These are phyloP conservation scores for Chelonus insularis DNA, from an alignment of 1,140 invertebrate genomes.

Conservation along the genomic window DNA sequence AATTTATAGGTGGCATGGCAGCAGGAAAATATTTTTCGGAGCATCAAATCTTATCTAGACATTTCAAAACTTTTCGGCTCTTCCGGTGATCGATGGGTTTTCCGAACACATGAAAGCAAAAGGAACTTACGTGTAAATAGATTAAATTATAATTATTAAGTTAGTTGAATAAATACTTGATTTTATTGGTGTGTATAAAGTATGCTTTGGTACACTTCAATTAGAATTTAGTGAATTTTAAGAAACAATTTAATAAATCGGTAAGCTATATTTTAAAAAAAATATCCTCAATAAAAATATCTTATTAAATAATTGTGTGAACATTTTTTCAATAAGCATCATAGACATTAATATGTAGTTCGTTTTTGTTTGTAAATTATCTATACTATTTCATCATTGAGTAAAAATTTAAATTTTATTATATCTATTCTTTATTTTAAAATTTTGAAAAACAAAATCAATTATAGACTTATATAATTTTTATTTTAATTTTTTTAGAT, in stretches of 20 bases:
- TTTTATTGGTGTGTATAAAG: not conserved
- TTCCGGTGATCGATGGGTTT: constrained; percentile 7
- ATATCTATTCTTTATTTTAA: not conserved
- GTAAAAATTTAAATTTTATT: not conserved
- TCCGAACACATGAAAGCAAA: constrained; percentile 10
- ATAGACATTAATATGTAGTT: not conserved
- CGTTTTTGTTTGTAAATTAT: not conserved
- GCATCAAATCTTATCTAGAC: not conserved
- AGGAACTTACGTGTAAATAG: constrained; percentile 28
- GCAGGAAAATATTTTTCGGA: not conserved
- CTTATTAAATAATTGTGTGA: no score
- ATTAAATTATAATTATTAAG: constrained; percentile 29
- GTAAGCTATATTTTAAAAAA: not conserved
- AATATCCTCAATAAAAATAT: no score
- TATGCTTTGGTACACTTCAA: not conserved
- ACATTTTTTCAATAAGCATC: not conserved
- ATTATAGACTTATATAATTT: constrained; percentile 4
- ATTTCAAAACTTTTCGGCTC: not conserved
- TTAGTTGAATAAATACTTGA: constrained; percentile 16
- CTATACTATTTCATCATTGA: not conserved
- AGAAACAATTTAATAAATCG: not conserved
- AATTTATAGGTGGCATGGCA: no score
- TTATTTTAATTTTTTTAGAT: not conserved
- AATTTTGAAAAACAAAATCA: no score
- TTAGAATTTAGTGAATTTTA: no score